Percentiles rank a stretch among this genome's conserved stretches.
phyloP scores from a whole-genome alignment of 2,797 vertebrate species.

The Chaunax sp. region DNA sequence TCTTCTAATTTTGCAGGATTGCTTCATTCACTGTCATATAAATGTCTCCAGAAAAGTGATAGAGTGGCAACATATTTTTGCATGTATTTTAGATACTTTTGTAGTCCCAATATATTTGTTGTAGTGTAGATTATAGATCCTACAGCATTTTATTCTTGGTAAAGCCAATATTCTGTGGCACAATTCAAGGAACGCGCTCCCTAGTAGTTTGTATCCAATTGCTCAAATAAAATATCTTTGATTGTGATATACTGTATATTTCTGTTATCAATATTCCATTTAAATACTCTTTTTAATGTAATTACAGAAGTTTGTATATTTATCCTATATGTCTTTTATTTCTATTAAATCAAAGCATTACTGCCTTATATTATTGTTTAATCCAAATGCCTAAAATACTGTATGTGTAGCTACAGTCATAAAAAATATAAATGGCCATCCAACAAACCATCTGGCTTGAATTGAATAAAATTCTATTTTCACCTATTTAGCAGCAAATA shows the following conservation, averaged over 20 bases:
- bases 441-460: background rate
- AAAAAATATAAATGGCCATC: background rate
- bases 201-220: accelerated
- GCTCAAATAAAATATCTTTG: background rate
- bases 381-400: background rate
- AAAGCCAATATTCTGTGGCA: background rate
- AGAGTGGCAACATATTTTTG: background rate
- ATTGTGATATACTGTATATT: background rate
- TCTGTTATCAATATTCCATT: background rate
- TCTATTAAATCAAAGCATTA: background rate
- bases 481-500: background rate
- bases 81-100: background rate
- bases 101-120: accelerated
- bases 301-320: background rate
- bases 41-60: background rate
- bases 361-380: background rate
- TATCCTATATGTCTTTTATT: background rate
- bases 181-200: no score
- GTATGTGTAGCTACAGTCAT: background rate
- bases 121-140: background rate
- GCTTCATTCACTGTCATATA: slow-evolving; percentile 1
- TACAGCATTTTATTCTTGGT: background rate
- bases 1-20: slow-evolving; percentile 3
- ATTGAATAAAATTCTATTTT: background rate
- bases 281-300: background rate